Base-by-base conservation (phyloP, 2,113 vertebrate genomes). In the Corythaixoides concolor region DNA sequence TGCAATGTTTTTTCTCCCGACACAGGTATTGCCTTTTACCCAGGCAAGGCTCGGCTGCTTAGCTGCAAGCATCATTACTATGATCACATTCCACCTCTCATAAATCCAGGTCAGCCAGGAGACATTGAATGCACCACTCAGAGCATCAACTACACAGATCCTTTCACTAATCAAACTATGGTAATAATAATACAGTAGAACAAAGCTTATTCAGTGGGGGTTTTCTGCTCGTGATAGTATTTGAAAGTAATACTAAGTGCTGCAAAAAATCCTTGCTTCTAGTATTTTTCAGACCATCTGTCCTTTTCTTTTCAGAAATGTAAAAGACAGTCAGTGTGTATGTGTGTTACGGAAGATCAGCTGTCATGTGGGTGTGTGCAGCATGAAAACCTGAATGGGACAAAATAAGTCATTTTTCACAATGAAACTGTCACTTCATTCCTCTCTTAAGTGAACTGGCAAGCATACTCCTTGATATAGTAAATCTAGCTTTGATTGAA, bases 11-110 rank as follows among this genome's bases (percentile, higher is more conserved):
- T 79, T 69, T 49, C 55, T 91, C 45, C 43, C 52, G 2, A 81
- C 69, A 50, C 97, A 99, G 99, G 99, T 82, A 99, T 99, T 68
- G 99, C 99, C 78, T 98, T 99, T 53, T 99, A 98, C 69, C 99
- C 98, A 0, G 99, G 99, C 35, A 98, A 98, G 66, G 99, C 99
- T 85, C 97, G 81, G 91, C 96, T 99, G 91, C 96, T 99, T 62
- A 99, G 99, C 98, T 99, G 99, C 95, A 98, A 95, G 62, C 99
- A 99, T 92, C 97, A 99, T 92, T 98, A 97, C 94, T 99, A 99
- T 1, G 98, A 99, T 97, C 97, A 98, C 96, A 98, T 99, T 82
- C 99, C 98, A 0, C 98, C 99, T 35, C 95, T 99, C 95, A 95
- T 97, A 84, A 97, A 98, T 91, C 98, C 98, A 2, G 98, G 98